Evolutionary conservation across 2,888 invertebrate species (phyloP), one percentile per base, ranked within the genome.

Genomic region (Cheilosia pagana): DNA sequence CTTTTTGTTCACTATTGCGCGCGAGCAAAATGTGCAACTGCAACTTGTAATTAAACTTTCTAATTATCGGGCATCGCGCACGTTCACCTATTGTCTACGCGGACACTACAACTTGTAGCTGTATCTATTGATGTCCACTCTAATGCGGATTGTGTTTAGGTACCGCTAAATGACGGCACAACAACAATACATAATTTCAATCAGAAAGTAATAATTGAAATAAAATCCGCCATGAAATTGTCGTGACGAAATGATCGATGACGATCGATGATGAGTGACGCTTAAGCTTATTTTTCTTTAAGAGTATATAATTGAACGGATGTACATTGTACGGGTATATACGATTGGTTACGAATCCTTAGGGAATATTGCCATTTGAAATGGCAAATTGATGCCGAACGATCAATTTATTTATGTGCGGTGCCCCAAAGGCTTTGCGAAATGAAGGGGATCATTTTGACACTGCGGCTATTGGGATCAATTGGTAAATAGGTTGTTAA

Each of bases 11-110:
- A 63, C 12, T 8, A 39, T 67, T 52, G 60, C 55, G 68, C 62
- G 55, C 28, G 52, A 31, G 48, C 25, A 57, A 62, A 68, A 50
- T 78, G 35, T 35, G 70, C 79, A 81, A 81, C 81, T 79, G 65
- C 79, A 71, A 65, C 45, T 59, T 70, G 74, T 79, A 79, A 83
- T 83, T 83, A 83, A 83, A 81, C 83, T 85, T 85, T 85, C 83
- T 85, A 81, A 85, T 85, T 85, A 75, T 55, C 70, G 55, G 72
- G 50, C 41, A 28, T 74, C 65, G 63, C 39, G 62, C 57, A 57
- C 57, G 25, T 53, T 63, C 63, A 67, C 65, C 70, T 65, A 62
- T 81, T 75, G 75, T 81, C 65, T 53, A 8, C 23, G 52, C 23
- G 52, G 19, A 10, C 35, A 35, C 35, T 35, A 35, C 35, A 35